These are phyloP conservation scores for Orchesella flavescens DNA, from an alignment of 2,888 invertebrate genomes.

Conservation along the genomic window DNA sequence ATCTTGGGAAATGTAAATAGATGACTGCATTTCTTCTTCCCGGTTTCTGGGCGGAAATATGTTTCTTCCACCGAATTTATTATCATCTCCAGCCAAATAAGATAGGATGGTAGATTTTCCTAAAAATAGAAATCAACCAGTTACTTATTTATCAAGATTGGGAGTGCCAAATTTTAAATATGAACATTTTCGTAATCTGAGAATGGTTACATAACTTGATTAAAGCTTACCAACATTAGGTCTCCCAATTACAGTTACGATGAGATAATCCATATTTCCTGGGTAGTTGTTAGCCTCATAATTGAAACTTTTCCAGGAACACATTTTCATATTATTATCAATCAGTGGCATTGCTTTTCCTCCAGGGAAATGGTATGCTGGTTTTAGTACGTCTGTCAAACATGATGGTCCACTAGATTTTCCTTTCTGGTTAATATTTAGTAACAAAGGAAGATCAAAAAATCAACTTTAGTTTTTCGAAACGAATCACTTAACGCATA, in stretches of 20 bases:
- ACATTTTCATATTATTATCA: conserved; percentile 65
- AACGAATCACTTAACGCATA: no score
- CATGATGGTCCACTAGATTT: conserved; percentile 46
- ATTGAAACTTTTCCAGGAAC: conserved; percentile 43
- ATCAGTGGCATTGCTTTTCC: conserved; percentile 64
- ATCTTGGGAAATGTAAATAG: conserved; percentile 64
- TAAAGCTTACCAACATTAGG: conserved; percentile 56
- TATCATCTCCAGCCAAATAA: conserved; percentile 60
- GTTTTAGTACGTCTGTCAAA: conserved; percentile 53
- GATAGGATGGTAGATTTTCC: conserved; percentile 69
- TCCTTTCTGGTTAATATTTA: conserved; percentile 44
- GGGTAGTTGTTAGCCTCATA: conserved; percentile 49
- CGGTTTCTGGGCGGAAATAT: conserved; percentile 60
- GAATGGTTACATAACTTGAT: neutral
- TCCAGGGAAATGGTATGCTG: conserved; percentile 60
- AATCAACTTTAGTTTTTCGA: no score
- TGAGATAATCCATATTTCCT: conserved; percentile 66
- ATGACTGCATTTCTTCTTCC: conserved; percentile 63
- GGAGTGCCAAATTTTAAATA: neutral
- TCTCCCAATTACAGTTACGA: conserved; percentile 69
- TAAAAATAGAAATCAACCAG: conserved; percentile 34
- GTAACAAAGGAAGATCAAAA: neutral
- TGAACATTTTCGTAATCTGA: neutral
- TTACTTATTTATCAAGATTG: neutral
- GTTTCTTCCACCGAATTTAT: conserved; percentile 47